Evolutionary conservation across 2,888 invertebrate species (phyloP).

Genomic region (Portevinia maculata): DNA sequence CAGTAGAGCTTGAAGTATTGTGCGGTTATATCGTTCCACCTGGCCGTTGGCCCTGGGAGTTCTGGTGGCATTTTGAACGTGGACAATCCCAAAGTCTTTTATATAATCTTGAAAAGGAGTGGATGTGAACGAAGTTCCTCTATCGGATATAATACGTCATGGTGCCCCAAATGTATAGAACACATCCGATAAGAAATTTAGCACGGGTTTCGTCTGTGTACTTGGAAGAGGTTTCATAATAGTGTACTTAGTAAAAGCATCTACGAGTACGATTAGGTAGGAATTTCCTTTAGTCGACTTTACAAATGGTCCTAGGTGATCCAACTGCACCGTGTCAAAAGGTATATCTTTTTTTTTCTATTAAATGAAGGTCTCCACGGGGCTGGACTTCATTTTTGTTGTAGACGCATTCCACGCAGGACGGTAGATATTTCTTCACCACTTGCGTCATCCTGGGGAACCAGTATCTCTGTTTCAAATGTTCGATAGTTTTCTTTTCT

Average conservation of each 20-base stretch:
- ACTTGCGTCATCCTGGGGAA: constrained; percentile 51
- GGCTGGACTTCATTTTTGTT: constrained; percentile 32
- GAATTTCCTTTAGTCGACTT: constrained; percentile 43
- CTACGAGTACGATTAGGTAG: constrained; percentile 10
- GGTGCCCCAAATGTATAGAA: constrained; percentile 31
- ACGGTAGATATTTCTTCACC: constrained; percentile 29
- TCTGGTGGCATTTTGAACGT: constrained; percentile 27
- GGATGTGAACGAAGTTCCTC: constrained; percentile 40
- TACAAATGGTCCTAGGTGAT: constrained; percentile 22
- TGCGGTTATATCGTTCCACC: constrained; percentile 28
- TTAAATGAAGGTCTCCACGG: constrained; percentile 30
- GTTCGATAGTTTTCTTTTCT: constrained; percentile 27
- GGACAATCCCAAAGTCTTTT: constrained; percentile 3
- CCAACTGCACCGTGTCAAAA: constrained; percentile 30
- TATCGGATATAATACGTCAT: constrained; percentile 30
- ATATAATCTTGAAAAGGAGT: background rate
- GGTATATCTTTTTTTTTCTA: constrained; percentile 29
- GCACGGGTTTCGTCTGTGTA: too few relatives aligned
- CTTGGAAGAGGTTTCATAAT: too few relatives aligned
- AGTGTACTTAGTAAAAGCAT: background rate
- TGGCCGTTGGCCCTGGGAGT: constrained; percentile 27
- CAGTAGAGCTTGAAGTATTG: background rate
- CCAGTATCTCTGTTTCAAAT: constrained; percentile 39
- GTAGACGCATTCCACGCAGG: constrained; percentile 38
- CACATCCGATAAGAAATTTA: background rate